Base-by-base conservation (phyloP, 1,140 invertebrate genomes). In the Stegodyphus mimosarum region DNA sequence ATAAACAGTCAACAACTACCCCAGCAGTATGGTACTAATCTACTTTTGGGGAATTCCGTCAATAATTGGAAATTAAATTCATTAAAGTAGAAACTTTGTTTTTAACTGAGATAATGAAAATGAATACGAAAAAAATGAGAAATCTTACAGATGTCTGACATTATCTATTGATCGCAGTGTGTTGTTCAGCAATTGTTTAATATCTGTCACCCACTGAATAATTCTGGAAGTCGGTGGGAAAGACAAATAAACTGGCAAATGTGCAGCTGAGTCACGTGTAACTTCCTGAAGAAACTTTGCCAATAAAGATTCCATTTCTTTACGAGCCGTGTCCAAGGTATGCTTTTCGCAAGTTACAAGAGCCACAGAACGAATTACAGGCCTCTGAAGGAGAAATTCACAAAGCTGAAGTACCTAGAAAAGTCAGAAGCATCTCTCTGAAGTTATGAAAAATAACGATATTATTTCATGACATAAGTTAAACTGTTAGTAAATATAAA, bases 371-470 rank as follows among this genome's bases (percentile, higher is more conserved):
- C 49, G 15, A 84, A 99, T 97, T 15, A 96, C 91, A 4, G 96
- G 95, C 74, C 97, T 92, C 86, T 98, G 96, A 75, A 98, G 89
- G 18, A 98, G 93, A 49, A 94, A 94, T 1, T 96, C 96, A 50
- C 95, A 94, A 87, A 98, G 96, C 88, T 95, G 95, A 80, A 98
- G 95, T 6, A 99, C 90, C 96, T 98, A 79, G 11, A 79, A 81
- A 75, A 33, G 33, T 33, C 33, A 33, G 33, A 33, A 33, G 1
- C 3, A 33, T 33, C 33, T 33, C 33, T 33, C 33, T 33, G 33
- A 33, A 33, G 3, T 33, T 33, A 33, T 33, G 33, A 33, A 33
- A 33, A 33, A 33, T 33, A 33, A 33, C 1, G 33, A 33, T 33
- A 33, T 33, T 33, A 33, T 33, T 33, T 33, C 33, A 33, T 33